Conservation (phyloP, 1,140 invertebrate species). For the Drosophila sechellia region DNA sequence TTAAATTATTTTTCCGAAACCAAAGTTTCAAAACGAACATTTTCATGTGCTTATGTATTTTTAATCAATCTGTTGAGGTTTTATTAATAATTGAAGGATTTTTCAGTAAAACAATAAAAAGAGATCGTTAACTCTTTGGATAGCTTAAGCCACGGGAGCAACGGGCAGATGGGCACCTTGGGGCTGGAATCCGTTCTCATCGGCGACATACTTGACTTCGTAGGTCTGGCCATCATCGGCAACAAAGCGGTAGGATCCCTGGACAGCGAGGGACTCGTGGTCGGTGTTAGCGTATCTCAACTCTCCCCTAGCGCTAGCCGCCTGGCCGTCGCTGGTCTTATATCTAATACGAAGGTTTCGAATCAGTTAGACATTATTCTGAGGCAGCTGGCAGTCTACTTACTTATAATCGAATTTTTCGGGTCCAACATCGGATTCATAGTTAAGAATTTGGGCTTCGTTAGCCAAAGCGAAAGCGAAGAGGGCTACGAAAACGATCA, state of each 20-base stretch:
- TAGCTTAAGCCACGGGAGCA: constrained; percentile 40
- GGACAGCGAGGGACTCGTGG: constrained; percentile 84
- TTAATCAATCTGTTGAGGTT: no score
- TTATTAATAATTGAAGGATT: no score
- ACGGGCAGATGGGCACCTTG: constrained; percentile 88
- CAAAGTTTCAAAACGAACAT: no score
- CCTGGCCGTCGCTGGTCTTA: constrained; percentile 49
- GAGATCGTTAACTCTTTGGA: no score
- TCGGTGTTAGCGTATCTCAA: no score
- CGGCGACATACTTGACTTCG: constrained; percentile 78
- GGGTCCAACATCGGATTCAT: constrained; percentile 32
- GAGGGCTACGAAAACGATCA: constrained; percentile 68
- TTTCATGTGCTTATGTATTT: no score
- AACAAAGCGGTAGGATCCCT: constrained; percentile 86
- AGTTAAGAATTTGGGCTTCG: not conserved
- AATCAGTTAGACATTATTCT: not conserved
- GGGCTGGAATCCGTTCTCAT: constrained; percentile 91
- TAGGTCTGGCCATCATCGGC: constrained; percentile 17
- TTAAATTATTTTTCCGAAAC: no score
- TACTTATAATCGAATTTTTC: constrained; percentile 47
- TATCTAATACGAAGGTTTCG: constrained; percentile 7
- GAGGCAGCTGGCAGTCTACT: not conserved
- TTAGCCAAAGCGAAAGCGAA: constrained; percentile 48
- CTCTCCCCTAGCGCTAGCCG: no score
- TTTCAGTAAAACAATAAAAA: constrained; percentile 31